Conservation (phyloP, 2,888 invertebrate species). For the Acleris literana region DNA sequence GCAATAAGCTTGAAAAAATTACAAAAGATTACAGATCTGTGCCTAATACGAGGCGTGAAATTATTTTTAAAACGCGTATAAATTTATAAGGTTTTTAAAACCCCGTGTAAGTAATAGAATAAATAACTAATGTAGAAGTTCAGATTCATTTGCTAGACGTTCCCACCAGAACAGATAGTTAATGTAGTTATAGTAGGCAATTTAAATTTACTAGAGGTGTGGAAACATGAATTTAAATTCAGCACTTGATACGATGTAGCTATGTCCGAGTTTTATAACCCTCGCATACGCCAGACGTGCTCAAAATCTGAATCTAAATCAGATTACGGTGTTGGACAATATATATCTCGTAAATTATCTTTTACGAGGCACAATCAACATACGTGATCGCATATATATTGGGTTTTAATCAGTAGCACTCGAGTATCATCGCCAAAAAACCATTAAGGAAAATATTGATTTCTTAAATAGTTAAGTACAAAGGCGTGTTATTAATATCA, state of each 20-base stretch:
- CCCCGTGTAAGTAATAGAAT: too few relatives aligned
- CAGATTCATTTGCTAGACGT: neutral
- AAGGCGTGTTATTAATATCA: neutral
- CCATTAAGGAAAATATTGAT: slow-evolving; percentile 12
- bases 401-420: slow-evolving; percentile 18
- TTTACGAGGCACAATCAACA: slow-evolving; percentile 12
- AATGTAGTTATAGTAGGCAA: slow-evolving; percentile 10
- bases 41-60: too few relatives aligned
- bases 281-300: slow-evolving; percentile 45
- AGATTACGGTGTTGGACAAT: slow-evolving; percentile 23
- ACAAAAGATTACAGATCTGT: too few relatives aligned
- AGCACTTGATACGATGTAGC: slow-evolving; percentile 32
- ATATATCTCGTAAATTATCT: slow-evolving; percentile 21
- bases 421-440: neutral
- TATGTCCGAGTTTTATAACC: slow-evolving; percentile 42
- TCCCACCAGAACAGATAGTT: slow-evolving; percentile 4
- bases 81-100: too few relatives aligned
- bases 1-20: too few relatives aligned
- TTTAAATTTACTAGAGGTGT: slow-evolving; percentile 27
- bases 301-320: slow-evolving; percentile 46
- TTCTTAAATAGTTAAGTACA: slow-evolving; percentile 3
- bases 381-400: slow-evolving; percentile 9
- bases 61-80: too few relatives aligned
- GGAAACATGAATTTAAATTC: slow-evolving; percentile 19
- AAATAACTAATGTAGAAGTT: too few relatives aligned